These are phyloP conservation scores for Microcebus tavaratra DNA, from an alignment of 2,113 vertebrate genomes.

Conservation along the genomic window DNA sequence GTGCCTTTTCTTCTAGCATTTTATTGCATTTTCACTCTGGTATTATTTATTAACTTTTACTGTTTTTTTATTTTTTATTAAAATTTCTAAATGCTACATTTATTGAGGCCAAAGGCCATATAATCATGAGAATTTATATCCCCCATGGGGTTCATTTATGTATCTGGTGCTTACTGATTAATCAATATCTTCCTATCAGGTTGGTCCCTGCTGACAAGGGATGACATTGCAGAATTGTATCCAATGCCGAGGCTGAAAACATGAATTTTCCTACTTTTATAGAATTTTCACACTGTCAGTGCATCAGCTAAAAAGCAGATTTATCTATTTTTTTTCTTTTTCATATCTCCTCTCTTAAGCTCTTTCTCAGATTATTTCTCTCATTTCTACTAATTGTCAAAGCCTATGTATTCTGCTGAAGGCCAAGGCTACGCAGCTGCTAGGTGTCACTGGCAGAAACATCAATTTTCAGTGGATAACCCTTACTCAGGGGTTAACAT, in stretches of 20 bases:
- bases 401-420: neutral
- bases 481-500: constrained; percentile 9
- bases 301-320: constrained; percentile 36
- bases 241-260: constrained; percentile 11
- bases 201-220: constrained; percentile 53
- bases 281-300: constrained; percentile 25
- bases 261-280: constrained; percentile 40
- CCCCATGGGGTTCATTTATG: neutral
- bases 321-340: constrained; percentile 38
- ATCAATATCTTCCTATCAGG: constrained; percentile 50
- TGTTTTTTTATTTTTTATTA: constrained; percentile 24
- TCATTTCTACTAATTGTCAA: constrained; percentile 40
- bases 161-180: constrained; percentile 23
- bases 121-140: neutral
- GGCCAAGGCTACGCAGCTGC: neutral
- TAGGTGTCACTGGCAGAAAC: neutral
- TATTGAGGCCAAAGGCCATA: neutral
- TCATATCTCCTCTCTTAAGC: constrained; percentile 10
- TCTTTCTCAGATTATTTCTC: constrained; percentile 45
- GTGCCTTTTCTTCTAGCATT: constrained; percentile 17
- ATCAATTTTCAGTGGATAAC: neutral
- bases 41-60: constrained; percentile 8
- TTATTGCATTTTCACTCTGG: neutral
- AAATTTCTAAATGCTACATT: neutral
- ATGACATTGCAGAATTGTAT: constrained; percentile 72